phyloP scores from a whole-genome alignment of 2,888 invertebrate species.

The Agelastica alni region DNA sequence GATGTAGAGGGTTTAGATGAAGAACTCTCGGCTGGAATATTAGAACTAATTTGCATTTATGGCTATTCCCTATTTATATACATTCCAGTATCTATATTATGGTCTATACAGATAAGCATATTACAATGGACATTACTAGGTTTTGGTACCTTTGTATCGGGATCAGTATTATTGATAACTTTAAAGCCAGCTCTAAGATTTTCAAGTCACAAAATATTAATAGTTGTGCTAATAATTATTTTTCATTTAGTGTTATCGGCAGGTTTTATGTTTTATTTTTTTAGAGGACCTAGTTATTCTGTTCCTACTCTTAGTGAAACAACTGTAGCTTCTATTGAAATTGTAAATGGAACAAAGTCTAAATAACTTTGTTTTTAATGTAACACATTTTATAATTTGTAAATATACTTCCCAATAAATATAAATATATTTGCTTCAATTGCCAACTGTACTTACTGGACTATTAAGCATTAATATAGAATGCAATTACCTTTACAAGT shows the following conservation, averaged over 20 bases:
- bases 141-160: constrained; percentile 81
- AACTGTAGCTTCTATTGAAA: too few relatives aligned
- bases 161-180: constrained; percentile 81
- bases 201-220: constrained; percentile 67
- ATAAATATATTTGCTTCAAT: too few relatives aligned
- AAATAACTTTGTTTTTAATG: too few relatives aligned
- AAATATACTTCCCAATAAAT: too few relatives aligned
- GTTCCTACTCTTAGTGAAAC: constrained; percentile 3
- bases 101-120: constrained; percentile 81
- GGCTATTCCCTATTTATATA: constrained; percentile 95
- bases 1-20: constrained; percentile 69
- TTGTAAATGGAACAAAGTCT: too few relatives aligned
- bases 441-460: neutral
- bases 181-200: constrained; percentile 75
- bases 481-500: too few relatives aligned
- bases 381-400: too few relatives aligned
- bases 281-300: constrained; percentile 62
- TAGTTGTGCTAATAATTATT: constrained; percentile 69
- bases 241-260: constrained; percentile 83
- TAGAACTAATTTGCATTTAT: constrained; percentile 91
- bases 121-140: constrained; percentile 88
- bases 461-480: too few relatives aligned
- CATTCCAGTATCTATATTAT: constrained; percentile 89
- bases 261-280: constrained; percentile 85
- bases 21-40: constrained; percentile 65